Base-by-base conservation (phyloP, 2,888 invertebrate species). In the Geophilus truncorum region DNA sequence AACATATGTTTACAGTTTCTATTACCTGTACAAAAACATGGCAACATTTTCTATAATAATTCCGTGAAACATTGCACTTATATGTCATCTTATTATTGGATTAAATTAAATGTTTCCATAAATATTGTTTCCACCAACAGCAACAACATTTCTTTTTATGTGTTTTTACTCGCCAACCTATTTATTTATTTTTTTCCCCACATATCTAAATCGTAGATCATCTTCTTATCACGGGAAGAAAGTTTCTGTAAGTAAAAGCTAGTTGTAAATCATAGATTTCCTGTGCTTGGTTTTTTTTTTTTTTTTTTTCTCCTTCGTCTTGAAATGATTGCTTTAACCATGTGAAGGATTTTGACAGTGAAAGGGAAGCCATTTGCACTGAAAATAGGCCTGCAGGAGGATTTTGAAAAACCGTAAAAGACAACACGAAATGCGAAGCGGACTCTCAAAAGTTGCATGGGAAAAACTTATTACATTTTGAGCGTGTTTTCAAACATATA, bases 231-330 rank as follows among this genome's bases (percentile, higher is more conserved):
- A 62, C 62, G 62, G 7, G 62, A 62, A 62, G 25, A 57, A 62
- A 62, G 62, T 62, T 45, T 62, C 25, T 62, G 62, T 62, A 62
- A 62, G 62, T 62, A 62, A 62, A 62, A 62, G 62, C 62, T 23
- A 25, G 62, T 25, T 62, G 62, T 62, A 62, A 62, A 62, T 62
- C 62, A 62, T 62, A 62, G 23, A 62, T 62, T 62, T 62, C 62
- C 62, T 62, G 62, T 28, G 25, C 62, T 23, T 25, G 6, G 45
- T 45, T 45, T 18, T 45, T 45, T 45, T 45, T 45, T 45, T 12
- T 12, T 45, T 28, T 62, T 62, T 25, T 62, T 28, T 62, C 25
- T 23, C 15, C 25, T 23, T 9, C 10, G 23, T 7, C 28, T 28
- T 25, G 62, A 23, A 62, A 62, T 62, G 62, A 62, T 62, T 62